A percentile compares a stretch with the other conserved stretches of the same genome.
Conservation (phyloP, 2,888 invertebrate species). For the Aromia moschata region DNA sequence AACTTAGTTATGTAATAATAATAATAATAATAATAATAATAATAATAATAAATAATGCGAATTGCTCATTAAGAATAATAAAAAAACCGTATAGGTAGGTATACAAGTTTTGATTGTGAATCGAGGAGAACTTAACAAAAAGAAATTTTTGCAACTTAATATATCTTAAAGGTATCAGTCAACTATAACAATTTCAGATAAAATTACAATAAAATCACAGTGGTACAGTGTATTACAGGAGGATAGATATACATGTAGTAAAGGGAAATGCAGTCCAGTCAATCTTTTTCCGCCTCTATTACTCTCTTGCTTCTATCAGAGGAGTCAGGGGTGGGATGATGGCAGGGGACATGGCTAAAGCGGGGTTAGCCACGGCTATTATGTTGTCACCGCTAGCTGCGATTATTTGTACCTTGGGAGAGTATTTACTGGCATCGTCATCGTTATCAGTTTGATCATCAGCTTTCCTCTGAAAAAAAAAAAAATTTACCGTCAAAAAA, state of each 20-base stretch:
- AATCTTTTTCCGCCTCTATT: constrained; percentile 39
- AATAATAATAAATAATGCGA: constrained; percentile 5
- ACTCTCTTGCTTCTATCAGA: constrained; percentile 37
- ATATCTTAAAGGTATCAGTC: constrained; percentile 45
- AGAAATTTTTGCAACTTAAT: constrained; percentile 21
- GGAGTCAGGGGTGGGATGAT: constrained; percentile 49
- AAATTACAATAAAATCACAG: constrained; percentile 41
- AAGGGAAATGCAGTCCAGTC: constrained; percentile 29
- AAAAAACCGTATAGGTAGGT: constrained; percentile 17
- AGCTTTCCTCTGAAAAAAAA: constrained; percentile 47
- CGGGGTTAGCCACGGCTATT: constrained; percentile 90
- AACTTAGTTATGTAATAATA: constrained; percentile 3
- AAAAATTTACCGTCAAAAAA: too few relatives aligned
- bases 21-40: too few relatives aligned
- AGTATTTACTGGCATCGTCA: constrained; percentile 59
- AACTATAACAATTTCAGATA: constrained; percentile 41
- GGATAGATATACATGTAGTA: constrained; percentile 28
- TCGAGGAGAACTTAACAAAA: constrained; percentile 1
- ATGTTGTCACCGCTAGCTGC: constrained; percentile 87
- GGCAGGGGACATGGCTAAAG: constrained; percentile 72
- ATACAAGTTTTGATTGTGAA: constrained; percentile 24
- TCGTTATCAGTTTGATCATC: constrained; percentile 51
- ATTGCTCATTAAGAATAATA: constrained; percentile 5
- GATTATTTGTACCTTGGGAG: constrained; percentile 74
- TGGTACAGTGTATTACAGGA: constrained; percentile 34